A percentile compares a stretch with the other conserved stretches of the same genome.
These are phyloP conservation scores for Valencia hispanica DNA, from an alignment of 2,797 vertebrate genomes.

Conservation along the genomic window DNA sequence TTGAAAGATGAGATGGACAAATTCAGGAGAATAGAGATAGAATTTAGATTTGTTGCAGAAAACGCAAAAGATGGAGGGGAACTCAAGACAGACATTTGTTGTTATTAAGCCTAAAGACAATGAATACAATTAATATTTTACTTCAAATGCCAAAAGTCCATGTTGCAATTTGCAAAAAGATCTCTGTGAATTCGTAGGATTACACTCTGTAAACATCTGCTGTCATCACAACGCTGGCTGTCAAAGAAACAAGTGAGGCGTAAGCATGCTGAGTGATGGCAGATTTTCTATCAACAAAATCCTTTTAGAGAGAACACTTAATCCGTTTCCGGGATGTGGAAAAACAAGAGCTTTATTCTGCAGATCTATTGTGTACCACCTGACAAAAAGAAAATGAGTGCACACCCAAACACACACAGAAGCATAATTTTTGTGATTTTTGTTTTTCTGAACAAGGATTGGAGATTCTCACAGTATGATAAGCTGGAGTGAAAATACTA, in stretches of 20 bases:
- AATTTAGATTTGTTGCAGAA: slow-evolving; percentile 8
- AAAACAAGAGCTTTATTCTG: not conserved
- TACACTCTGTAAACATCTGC: slow-evolving; percentile 25
- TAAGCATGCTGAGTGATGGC: slow-evolving; percentile 23
- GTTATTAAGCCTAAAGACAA: not conserved
- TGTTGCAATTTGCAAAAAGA: slow-evolving; percentile 32
- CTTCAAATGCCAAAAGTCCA: slow-evolving; percentile 11
- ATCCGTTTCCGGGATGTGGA: not conserved
- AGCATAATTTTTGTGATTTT: not conserved
- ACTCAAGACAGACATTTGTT: not conserved
- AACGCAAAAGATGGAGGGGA: slow-evolving; percentile 16
- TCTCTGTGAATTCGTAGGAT: slow-evolving; percentile 15
- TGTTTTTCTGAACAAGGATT: not conserved
- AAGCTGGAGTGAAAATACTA: not conserved
- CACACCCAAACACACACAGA: not conserved
- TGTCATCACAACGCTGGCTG: slow-evolving; percentile 19
- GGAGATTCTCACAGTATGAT: not conserved
- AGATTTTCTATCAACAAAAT: slow-evolving; percentile 15
- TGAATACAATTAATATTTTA: slow-evolving; percentile 27
- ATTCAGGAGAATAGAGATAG: not conserved
- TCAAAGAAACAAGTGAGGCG: slow-evolving; percentile 9
- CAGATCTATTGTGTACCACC: not conserved
- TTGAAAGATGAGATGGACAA: slow-evolving; percentile 9
- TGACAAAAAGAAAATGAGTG: not conserved
- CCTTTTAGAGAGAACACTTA: slow-evolving; percentile 9